Evolutionary conservation across 2,113 vertebrate genomes (phyloP), one percentile per base, ranked within the genome.

Genomic region (Urocolius indicus): DNA sequence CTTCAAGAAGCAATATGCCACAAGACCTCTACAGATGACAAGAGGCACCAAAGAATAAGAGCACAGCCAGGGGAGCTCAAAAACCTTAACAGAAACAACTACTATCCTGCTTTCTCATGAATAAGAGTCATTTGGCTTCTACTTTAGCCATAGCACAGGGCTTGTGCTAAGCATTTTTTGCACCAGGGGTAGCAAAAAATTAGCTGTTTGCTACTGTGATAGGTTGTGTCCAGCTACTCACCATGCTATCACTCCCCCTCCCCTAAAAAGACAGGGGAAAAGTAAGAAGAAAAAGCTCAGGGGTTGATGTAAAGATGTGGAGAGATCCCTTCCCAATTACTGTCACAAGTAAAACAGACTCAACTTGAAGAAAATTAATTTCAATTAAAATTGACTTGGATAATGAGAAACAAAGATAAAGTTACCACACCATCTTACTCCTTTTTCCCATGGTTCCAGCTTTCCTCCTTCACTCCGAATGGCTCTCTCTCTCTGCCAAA

Each of bases 1-100:
- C 20, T 32, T 23, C 52, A 66, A 10, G 12, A 49, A 41, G 11
- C 2, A 0, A 34, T 3, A 72, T 51, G 2, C 41, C 0, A 0
- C 4, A 51, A 87, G 26, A 69, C 6, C 26, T 41, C 63, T 19
- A 22, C 0, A 0, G 48, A 34, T 2, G 9, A 76, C 48, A 88
- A 88, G 6, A 75, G 45, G 29, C 80, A 83, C 45, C 32, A 48
- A 16, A 0, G 55, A 68, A 79, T 38, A 21, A n/a, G 19, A 92
- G 73, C 63, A 61, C 54, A n/a, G 55, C 69, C 54, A 77, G 21
- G 15, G 6, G 7, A 63, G 26, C 9, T 14, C 3, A 1, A 69
- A 87, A 91, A 27, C 49, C 55, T 58, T 16, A 57, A 32, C 11
- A 80, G 59, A 65, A 93, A 68, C 65, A 81, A 34, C 26, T 16